Percentiles rank a stretch among this genome's conserved stretches.
These are phyloP conservation scores for Geodia barretti DNA, from an alignment of 37 sponge, comb jelly and placozoan genomes.

Conservation along the genomic window DNA sequence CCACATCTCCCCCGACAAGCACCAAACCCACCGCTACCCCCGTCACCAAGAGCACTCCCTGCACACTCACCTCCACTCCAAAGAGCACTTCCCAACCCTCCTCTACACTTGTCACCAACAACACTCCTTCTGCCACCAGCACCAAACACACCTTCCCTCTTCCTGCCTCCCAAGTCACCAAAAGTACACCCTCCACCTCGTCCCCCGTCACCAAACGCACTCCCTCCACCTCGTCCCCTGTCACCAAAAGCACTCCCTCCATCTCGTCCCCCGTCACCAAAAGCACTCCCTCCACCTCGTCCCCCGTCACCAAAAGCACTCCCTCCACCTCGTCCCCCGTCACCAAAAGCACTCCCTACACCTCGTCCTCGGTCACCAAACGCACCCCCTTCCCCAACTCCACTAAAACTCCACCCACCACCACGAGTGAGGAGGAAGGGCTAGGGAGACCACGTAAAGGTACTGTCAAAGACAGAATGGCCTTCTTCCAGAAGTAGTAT, in stretches of 20 bases:
- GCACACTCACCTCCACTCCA: neutral
- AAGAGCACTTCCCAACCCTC: neutral
- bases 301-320: neutral
- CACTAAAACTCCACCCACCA: too few species aligned
- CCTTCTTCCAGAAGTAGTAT: constrained; percentile 50
- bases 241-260: too few species aligned
- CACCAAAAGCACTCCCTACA: neutral
- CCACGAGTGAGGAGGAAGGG: too few species aligned
- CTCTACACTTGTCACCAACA: neutral
- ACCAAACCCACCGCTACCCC: neutral
- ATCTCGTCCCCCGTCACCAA: neutral
- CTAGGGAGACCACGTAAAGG: constrained; percentile 13
- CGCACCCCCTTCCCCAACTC: neutral
- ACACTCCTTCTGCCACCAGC: neutral
- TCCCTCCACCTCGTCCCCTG: too few species aligned
- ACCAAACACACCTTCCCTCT: neutral
- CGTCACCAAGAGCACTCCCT: neutral
- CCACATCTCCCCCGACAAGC: neutral
- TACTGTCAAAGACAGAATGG: constrained; percentile 25
- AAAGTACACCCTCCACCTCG: neutral
- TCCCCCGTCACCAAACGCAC: too few species aligned
- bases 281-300: neutral
- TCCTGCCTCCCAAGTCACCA: neutral
- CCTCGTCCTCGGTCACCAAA: neutral
- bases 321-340: neutral